These are phyloP conservation scores for Meiosimyza platycephala DNA, from an alignment of 2,888 invertebrate species.

Conservation along the genomic window DNA sequence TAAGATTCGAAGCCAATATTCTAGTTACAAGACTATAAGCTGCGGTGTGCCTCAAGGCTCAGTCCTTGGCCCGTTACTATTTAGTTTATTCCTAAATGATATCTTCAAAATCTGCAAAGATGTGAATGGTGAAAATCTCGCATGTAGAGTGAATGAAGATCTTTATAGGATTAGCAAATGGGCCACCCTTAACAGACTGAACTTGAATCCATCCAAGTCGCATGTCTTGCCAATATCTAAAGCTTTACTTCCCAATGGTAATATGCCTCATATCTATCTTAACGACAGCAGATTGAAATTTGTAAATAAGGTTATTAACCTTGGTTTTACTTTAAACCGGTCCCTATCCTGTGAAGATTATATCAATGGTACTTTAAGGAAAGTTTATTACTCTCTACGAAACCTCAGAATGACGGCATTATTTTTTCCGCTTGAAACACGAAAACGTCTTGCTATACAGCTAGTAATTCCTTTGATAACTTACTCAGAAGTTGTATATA, in stretches of 20 bases:
- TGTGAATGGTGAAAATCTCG: conserved; percentile 8
- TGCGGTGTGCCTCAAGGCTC: too few species aligned
- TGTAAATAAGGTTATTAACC: neutral
- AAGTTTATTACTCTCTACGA: conserved; percentile 13
- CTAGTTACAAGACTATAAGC: too few species aligned
- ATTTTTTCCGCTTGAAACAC: too few species aligned
- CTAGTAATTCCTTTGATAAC: too few species aligned
- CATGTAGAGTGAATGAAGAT: conserved; percentile 18
- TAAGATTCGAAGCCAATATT: too few species aligned
- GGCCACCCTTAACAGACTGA: conserved; percentile 4
- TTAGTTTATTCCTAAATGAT: too few species aligned
- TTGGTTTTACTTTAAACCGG: neutral
- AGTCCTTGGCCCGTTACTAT: too few species aligned
- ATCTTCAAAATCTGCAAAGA: too few species aligned
- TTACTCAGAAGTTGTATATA: too few species aligned
- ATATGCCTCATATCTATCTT: neutral
- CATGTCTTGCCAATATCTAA: too few species aligned
- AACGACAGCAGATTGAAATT: neutral
- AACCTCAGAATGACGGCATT: conserved; percentile 1
- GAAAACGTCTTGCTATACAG: too few species aligned
- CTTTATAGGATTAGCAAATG: neutral
- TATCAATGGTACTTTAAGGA: conserved; percentile 6
- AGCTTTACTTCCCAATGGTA: too few species aligned
- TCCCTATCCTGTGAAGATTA: neutral
- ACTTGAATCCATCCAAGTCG: conserved; percentile 10